These are phyloP conservation scores for Aspidiotus rigidus DNA, from an alignment of 2,888 invertebrate species.

Conservation along the genomic window DNA sequence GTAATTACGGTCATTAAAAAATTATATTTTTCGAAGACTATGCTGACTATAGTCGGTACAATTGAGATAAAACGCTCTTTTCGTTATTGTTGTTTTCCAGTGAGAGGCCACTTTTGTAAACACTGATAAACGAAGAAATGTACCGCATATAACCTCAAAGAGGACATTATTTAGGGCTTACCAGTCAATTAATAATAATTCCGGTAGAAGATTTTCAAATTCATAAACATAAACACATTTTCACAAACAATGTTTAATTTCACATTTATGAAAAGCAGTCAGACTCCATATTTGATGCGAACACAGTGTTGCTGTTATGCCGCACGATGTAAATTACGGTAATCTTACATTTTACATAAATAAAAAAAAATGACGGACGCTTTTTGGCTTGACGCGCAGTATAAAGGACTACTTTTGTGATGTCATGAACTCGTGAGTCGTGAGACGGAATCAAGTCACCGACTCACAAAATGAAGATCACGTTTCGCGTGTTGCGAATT, in stretches of 20 bases:
- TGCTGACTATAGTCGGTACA: background rate
- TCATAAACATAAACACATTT: constrained; percentile 27
- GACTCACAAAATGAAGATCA: too few species aligned
- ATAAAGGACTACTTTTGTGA: too few species aligned
- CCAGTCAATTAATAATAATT: constrained; percentile 4
- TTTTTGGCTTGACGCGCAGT: too few species aligned
- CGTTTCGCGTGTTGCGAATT: too few species aligned
- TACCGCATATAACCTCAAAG: background rate
- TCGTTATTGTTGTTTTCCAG: constrained; percentile 25
- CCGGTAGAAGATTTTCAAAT: constrained; percentile 4
- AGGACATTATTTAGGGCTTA: constrained; percentile 11
- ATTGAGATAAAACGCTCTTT: constrained; percentile 18
- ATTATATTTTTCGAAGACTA: too few species aligned
- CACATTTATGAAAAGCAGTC: constrained; percentile 8
- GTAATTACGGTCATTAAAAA: too few species aligned
- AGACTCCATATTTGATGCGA: constrained; percentile 33
- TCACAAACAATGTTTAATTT: constrained; percentile 21
- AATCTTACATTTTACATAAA: too few species aligned
- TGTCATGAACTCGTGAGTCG: too few species aligned
- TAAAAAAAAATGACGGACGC: too few species aligned
- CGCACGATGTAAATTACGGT: background rate
- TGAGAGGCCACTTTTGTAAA: constrained; percentile 22
- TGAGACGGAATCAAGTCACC: too few species aligned
- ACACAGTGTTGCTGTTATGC: constrained; percentile 20
- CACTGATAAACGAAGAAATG: constrained; percentile 19